Evolutionary conservation across 2,888 invertebrate genomes (phyloP), one percentile per base, ranked within the genome.

Genomic region (Leptinotarsa haldemani): DNA sequence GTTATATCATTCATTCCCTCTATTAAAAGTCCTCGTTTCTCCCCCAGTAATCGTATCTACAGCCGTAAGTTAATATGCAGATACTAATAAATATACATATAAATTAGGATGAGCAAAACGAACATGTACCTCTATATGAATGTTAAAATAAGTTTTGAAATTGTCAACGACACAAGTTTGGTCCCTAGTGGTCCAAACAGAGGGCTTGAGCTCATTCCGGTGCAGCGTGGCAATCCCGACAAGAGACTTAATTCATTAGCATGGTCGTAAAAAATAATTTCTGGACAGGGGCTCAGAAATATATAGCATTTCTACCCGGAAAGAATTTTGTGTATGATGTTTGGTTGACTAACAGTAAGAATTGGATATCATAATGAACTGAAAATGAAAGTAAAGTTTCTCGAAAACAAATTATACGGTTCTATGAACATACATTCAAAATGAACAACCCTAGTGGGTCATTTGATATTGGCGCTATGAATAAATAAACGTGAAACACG

Each of bases 101-200:
- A 87, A 87, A 87, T 87, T 87, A 87, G 85, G 85, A 85, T 81
- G 84, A 80, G 81, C 73, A 74, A 77, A 76, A 78, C 74, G 82
- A 82, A 83, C 84, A 83, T 83, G 84, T 84, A 85, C 85, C 86
- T 87, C 86, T 87, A 87, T 88, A 89, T 89, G 88, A 89, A 89
- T 89, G 88, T 88, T 88, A 88, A 88, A 89, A 89, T 89, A 89
- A 88, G 88, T 88, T 88, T 76, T 88, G 86, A 88, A 89, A 88
- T 89, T 89, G 88, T 89, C 88, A 88, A 87, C 88, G 88, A 87
- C 88, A 86, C 86, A 87, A 88, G 85, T 88, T 79, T 86, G 79
- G 79, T 87, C 88, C 87, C 88, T 76, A 71, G 88, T 86, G 88
- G 83, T 79, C 80, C 76, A 58, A 76, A 72, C 80, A 76, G 80